Conservation (phyloP, 2,113 vertebrate species). For the Falcunculus frontatus region DNA sequence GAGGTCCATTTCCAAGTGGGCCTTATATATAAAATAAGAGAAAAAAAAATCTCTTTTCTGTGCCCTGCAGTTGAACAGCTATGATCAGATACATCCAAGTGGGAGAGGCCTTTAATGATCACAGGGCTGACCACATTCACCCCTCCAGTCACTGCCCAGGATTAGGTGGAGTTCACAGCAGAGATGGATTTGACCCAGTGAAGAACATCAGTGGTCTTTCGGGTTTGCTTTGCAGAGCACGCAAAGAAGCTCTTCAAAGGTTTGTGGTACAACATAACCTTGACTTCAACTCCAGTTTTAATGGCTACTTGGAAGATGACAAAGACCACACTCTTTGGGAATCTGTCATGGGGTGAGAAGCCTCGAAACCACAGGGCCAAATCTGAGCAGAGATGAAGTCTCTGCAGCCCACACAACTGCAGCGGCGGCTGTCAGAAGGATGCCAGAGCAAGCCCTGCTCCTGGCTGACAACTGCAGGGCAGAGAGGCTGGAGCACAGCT, state of each 20-base stretch:
- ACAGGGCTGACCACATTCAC: background rate
- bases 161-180: slow-evolving; percentile 4
- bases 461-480: slow-evolving; percentile 8
- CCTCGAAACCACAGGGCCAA: slow-evolving; percentile 42
- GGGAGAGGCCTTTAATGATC: background rate
- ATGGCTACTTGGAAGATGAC: slow-evolving; percentile 53
- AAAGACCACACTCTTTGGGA: slow-evolving; percentile 22
- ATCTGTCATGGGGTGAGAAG: slow-evolving; percentile 50
- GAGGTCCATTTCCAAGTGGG: background rate
- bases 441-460: background rate
- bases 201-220: background rate
- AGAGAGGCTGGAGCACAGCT: background rate
- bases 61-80: background rate
- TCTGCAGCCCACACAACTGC: slow-evolving; percentile 13
- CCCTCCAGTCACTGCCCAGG: background rate
- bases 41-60: background rate
- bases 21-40: background rate
- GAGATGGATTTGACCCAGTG: background rate
- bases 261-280: slow-evolving; percentile 56
- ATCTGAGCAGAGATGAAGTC: background rate
- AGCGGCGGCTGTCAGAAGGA: background rate
- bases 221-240: slow-evolving; percentile 19
- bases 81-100: background rate
- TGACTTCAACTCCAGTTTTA: slow-evolving; percentile 51
- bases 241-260: slow-evolving; percentile 24